These are phyloP conservation scores for Papilio protenor DNA, from an alignment of 2,888 invertebrate species.

Conservation along the genomic window DNA sequence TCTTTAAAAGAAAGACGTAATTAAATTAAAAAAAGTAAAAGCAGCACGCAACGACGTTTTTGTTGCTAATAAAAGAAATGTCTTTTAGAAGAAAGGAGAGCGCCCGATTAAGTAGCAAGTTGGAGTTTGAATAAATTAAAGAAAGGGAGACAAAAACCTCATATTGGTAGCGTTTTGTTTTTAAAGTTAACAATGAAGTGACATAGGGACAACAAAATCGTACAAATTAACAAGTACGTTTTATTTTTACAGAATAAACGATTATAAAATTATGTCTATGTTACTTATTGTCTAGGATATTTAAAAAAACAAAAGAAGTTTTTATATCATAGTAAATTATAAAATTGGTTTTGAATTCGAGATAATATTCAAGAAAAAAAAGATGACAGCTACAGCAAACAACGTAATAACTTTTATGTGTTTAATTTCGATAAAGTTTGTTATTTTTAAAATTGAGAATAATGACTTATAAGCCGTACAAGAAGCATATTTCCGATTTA, in stretches of 20 bases:
- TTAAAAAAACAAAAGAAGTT: too few relatives aligned
- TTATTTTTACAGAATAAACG: too few relatives aligned
- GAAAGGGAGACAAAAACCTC: conserved; percentile 43
- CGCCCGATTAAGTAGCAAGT: conserved; percentile 81
- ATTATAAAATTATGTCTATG: too few relatives aligned
- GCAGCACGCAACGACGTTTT: conserved; percentile 81
- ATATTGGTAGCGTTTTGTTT: conserved; percentile 11
- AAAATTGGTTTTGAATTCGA: too few relatives aligned
- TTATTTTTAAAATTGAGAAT: conserved; percentile 13
- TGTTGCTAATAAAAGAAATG: conserved; percentile 82
- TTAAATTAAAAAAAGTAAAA: conserved; percentile 81
- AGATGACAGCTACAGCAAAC: neutral
- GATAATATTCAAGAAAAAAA: too few relatives aligned
- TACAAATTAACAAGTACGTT: too few relatives aligned
- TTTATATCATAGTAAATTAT: too few relatives aligned
- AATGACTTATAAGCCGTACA: conserved; percentile 15
- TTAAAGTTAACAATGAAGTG: neutral
- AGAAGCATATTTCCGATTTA: conserved; percentile 34
- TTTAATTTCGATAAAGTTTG: conserved; percentile 7
- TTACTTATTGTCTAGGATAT: too few relatives aligned
- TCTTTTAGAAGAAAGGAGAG: conserved; percentile 75
- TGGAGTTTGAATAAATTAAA: conserved; percentile 73
- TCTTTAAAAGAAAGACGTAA: conserved; percentile 69
- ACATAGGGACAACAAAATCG: neutral
- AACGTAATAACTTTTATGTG: neutral